A percentile compares a stretch with the other conserved stretches of the same genome.
Evolutionary conservation across 2,113 vertebrate genomes (phyloP).

Genomic region (Butorides virescens): DNA sequence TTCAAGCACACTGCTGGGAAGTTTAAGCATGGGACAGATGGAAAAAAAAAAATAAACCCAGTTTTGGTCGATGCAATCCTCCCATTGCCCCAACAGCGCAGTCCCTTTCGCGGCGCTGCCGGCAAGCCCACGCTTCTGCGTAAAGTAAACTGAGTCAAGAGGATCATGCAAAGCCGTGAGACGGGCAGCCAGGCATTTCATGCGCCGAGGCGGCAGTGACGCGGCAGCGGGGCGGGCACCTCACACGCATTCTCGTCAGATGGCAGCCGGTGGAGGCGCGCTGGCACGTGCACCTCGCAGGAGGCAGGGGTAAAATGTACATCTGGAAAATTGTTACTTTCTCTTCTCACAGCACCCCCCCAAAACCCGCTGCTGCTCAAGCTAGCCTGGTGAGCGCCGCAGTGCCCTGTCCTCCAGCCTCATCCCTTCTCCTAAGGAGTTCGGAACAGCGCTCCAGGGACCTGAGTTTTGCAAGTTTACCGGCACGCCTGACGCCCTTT

Average conservation of each 20-base stretch:
- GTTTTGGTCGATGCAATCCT: rapidly evolving
- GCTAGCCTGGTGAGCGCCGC: background rate
- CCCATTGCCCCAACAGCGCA: background rate
- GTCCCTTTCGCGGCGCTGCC: rapidly evolving
- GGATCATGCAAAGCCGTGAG: constrained; percentile 64
- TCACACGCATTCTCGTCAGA: background rate
- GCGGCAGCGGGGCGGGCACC: background rate
- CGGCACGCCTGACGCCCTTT: background rate
- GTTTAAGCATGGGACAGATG: background rate
- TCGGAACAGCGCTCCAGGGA: background rate
- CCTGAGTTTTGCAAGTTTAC: background rate
- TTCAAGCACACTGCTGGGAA: background rate
- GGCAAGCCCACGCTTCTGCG: background rate
- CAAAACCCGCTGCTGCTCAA: background rate
- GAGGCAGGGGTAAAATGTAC: background rate
- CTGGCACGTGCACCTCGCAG: constrained; percentile 8
- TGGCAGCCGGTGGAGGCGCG: constrained; percentile 2
- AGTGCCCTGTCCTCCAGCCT: background rate
- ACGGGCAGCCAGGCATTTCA: constrained; percentile 5
- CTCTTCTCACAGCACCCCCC: background rate
- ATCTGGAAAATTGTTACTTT: background rate
- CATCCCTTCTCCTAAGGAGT: background rate
- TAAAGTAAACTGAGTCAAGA: background rate
- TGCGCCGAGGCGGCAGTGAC: background rate
- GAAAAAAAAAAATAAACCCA: background rate